Evolutionary conservation across 2,797 vertebrate genomes (phyloP).

Genomic region (Phataginus tricuspis): DNA sequence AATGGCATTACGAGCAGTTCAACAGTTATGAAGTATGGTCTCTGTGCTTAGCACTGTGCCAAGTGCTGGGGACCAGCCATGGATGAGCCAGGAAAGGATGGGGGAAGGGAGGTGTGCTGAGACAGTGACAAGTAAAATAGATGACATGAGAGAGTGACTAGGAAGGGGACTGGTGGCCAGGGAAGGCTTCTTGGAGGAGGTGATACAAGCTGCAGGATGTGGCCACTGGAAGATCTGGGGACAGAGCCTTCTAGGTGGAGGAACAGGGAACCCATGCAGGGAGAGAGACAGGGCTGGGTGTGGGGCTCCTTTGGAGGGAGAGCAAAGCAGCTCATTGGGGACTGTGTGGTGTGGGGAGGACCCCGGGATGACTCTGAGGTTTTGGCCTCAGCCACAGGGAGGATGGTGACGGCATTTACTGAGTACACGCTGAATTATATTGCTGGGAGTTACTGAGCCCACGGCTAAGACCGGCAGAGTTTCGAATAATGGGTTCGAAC

Average conservation of each 20-base stretch:
- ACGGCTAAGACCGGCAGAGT: not conserved
- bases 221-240: not conserved
- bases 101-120: not conserved
- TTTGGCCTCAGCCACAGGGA: not conserved
- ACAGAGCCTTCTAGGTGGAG: not conserved
- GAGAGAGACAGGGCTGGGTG: not conserved
- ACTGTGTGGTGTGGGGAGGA: not conserved
- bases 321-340: not conserved
- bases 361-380: not conserved
- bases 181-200: slow-evolving; percentile 12
- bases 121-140: not conserved
- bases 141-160: not conserved
- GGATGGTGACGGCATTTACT: not conserved
- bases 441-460: not conserved
- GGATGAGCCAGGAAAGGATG: not conserved
- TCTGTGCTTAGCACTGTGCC: not conserved
- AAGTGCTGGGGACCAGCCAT: not conserved
- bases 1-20: not conserved
- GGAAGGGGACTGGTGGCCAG: not conserved
- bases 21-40: not conserved
- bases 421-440: not conserved
- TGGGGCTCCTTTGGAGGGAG: not conserved
- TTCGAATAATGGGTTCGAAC: not conserved
- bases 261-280: not conserved
- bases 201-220: not conserved